phyloP scores from a whole-genome alignment of 2,888 invertebrate genomes.

The Clostera curtula region DNA sequence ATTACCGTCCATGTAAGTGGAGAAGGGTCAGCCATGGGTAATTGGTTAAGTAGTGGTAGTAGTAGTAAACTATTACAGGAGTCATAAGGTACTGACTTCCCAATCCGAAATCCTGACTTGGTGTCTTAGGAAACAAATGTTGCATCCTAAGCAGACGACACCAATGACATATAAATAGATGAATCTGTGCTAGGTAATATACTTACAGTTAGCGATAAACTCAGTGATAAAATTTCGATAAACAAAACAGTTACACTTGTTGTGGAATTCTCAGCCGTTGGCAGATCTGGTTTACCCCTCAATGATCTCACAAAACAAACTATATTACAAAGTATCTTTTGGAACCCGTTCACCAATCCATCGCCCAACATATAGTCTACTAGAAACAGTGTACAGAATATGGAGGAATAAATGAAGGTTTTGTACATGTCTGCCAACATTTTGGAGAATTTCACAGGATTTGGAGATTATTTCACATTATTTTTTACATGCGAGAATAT shows the following conservation, averaged over 20 bases:
- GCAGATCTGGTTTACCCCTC: conserved; percentile 19
- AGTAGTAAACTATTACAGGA: too few relatives aligned
- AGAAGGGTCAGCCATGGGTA: too few relatives aligned
- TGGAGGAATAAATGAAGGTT: conserved; percentile 23
- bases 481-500: too few relatives aligned
- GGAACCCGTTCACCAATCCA: conserved; percentile 40
- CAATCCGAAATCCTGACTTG: too few relatives aligned
- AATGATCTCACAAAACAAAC: conserved; percentile 37
- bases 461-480: conserved; percentile 14
- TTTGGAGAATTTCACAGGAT: conserved; percentile 11
- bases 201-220: conserved; percentile 42
- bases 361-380: conserved; percentile 48
- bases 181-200: background rate
- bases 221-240: conserved; percentile 38
- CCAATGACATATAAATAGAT: background rate
- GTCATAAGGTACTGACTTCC: too few relatives aligned
- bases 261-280: conserved; percentile 19
- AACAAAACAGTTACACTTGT: conserved; percentile 36
- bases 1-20: too few relatives aligned
- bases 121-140: background rate
- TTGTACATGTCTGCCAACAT: conserved; percentile 31
- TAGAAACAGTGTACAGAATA: conserved; percentile 37
- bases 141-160: background rate
- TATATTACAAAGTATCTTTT: conserved; percentile 33
- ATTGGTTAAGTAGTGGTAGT: too few relatives aligned